Percentiles rank a stretch among this genome's conserved stretches.
These are phyloP conservation scores for Orussus abietinus DNA, from an alignment of 1,140 invertebrate genomes.

Conservation along the genomic window DNA sequence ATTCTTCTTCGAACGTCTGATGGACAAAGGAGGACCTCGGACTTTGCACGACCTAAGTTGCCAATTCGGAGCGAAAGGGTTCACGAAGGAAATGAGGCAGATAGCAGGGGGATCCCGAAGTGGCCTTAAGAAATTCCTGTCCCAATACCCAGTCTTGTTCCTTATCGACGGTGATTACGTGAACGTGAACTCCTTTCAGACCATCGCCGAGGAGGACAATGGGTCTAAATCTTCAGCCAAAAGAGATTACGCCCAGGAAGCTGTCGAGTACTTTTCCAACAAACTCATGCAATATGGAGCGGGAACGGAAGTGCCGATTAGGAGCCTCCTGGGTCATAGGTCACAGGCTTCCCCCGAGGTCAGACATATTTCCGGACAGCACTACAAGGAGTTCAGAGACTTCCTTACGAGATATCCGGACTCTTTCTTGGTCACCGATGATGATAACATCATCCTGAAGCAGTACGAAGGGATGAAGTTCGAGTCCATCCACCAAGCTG, in stretches of 20 bases:
- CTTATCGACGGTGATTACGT: slow-evolving; percentile 89
- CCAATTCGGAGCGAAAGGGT: slow-evolving; percentile 93
- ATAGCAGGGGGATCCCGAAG: slow-evolving; percentile 92
- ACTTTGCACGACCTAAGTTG: slow-evolving; percentile 94
- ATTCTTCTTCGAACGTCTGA: slow-evolving; percentile 91
- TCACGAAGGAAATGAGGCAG: slow-evolving; percentile 92
- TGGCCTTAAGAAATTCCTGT: slow-evolving; percentile 86
- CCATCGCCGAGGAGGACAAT: slow-evolving; percentile 50
- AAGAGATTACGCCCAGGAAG: slow-evolving; percentile 86
- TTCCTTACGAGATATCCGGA: slow-evolving; percentile 83
- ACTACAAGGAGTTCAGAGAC: slow-evolving; percentile 90
- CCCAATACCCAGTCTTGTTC: slow-evolving; percentile 89
- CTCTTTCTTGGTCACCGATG: slow-evolving; percentile 84
- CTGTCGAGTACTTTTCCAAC: slow-evolving; percentile 90
- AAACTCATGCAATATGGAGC: slow-evolving; percentile 87
- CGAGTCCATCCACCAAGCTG: slow-evolving; percentile 49
- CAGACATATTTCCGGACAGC: slow-evolving; percentile 89
- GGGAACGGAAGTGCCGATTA: slow-evolving; percentile 88
- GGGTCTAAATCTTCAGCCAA: slow-evolving; percentile 55
- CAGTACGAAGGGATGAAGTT: slow-evolving; percentile 59
- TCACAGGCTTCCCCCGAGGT: slow-evolving; percentile 94
- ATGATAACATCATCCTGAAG: slow-evolving; percentile 73
- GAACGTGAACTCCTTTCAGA: slow-evolving; percentile 75
- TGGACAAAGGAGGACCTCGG: slow-evolving; percentile 90
- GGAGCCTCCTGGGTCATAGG: slow-evolving; percentile 86